Evolutionary conservation across 2,797 vertebrate species (phyloP), one percentile per base, ranked within the genome.

Genomic region (Oreochromis grahami): DNA sequence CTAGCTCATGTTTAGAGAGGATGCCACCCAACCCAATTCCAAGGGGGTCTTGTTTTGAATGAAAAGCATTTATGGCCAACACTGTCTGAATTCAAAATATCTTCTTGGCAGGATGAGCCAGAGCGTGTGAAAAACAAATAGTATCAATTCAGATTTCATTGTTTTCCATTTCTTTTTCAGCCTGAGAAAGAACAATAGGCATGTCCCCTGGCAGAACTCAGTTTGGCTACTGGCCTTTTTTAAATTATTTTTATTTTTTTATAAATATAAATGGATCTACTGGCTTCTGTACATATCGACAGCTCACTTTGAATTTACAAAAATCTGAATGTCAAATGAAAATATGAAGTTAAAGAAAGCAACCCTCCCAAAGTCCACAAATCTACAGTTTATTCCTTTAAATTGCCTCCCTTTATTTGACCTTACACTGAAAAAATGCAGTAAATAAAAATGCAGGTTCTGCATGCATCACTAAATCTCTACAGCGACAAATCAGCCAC

Each of bases 71-170:
- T 72, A 76, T 81, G 84, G 88, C 81, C 58, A 77, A 84, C 85
- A 74, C 48, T 26, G 79, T 82, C 51, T 87, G 90, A 91, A 93
- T 94, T 79, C 81, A 84, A 86, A 93, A 87, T n/a, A 56, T 50
- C 34, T 80, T 86, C 56, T 70, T 77, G 83, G 82, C 84, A 79
- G 72, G 5, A 5, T 7, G 50, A 82, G 77, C 32, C 41, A 17
- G 5, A 13, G 53, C 79, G 77, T 79, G 29, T 63, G 50, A 86
- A 87, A 88, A 87, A 84, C 63, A 86, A 89, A 93, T 21, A 5
- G 43, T 53, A 88, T 88, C 68, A 85, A 85, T 84, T 78, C 32
- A 53, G 43, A 88, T 80, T 79, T 84, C 29, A 45, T 41, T 48
- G 53, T 84, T 78, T 78, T 79, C 68, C 17, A 10, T 85, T 84